Evolutionary conservation across 2,888 invertebrate species (phyloP), one percentile per base, ranked within the genome.

Genomic region (Diadromus collaris): DNA sequence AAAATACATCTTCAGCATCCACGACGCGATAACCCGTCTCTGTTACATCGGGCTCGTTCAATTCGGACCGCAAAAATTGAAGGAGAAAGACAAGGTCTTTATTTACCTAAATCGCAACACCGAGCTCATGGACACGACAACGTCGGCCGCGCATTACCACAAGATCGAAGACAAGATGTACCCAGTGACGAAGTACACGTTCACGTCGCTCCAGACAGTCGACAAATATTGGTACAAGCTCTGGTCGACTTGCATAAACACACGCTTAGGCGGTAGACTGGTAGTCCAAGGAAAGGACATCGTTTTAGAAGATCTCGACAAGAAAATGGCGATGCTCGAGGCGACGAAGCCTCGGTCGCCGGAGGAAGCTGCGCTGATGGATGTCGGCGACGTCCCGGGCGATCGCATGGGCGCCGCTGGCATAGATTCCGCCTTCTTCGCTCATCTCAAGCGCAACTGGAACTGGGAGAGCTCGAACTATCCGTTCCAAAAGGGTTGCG

Each of bases 371-470:
- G 32, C 85, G 0, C 85, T 86, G 7, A 86, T 90, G 54, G 95
- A 95, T 83, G 89, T 83, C 6, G 95, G 95, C 0, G 86, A 90
- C 6, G 91, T 95, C 41, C 96, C 96, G 0, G 97, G 97, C 0
- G 96, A 97, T 91, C 91, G 92, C 5, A 91, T 92, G 72, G 96
- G 95, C 1, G 95, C 96, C 0, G 95, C 93, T 16, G 96, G 96
- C 0, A 91, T 95, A 0, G 95, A 96, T 87, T 95, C 95, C 0
- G 92, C 93, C 0, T 91, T 96, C 24, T 96, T 94, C 91, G 91
- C 94, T 0, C 94, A 95, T 85, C 88, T 94, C 4, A 93, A 93
- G 77, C 92, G 94, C 19, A 95, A 94, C 83, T 95, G 95, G 95
- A 92, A 92, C 38, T 93, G 93, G 93, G 88, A 83, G 13, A 83